A percentile compares a stretch with the other conserved stretches of the same genome.
phyloP scores from a whole-genome alignment of 2,888 invertebrate genomes.

The Trachelus troglodyta region DNA sequence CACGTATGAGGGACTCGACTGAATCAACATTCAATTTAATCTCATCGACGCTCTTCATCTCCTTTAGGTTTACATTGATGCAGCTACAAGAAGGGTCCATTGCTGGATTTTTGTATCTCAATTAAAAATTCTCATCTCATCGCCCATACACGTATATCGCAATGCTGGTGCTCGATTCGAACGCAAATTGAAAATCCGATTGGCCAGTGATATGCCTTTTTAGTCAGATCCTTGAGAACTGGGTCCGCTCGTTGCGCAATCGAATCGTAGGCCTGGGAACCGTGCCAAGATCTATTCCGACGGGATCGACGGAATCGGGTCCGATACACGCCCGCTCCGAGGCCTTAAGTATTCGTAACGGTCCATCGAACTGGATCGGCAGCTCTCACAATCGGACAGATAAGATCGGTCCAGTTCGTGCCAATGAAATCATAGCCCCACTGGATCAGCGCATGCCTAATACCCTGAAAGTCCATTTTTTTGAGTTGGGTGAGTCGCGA shows the following conservation, averaged over 20 bases:
- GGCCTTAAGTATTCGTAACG: slow-evolving; percentile 21
- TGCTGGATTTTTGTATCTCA: background rate
- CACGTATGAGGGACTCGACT: slow-evolving; percentile 14
- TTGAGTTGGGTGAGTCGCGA: background rate
- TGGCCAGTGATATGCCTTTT: background rate
- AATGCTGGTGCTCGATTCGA: background rate
- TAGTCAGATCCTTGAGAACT: slow-evolving; percentile 1
- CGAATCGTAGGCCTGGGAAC: slow-evolving; percentile 33
- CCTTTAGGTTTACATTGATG: background rate
- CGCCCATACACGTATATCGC: background rate
- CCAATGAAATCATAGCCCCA: background rate
- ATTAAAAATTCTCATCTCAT: background rate
- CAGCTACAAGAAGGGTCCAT: background rate
- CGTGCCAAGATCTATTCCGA: slow-evolving; percentile 33
- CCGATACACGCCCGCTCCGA: slow-evolving; percentile 18
- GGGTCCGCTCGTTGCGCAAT: background rate
- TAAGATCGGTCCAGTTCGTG: background rate
- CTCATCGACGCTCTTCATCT: background rate
- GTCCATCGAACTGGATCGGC: slow-evolving; percentile 19
- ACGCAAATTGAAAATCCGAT: background rate
- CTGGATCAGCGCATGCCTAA: background rate
- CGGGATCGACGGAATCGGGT: slow-evolving; percentile 24
- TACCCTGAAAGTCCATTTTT: background rate
- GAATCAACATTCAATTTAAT: slow-evolving; percentile 10
- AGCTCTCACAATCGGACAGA: slow-evolving; percentile 19